Base-by-base conservation (phyloP, 2,797 vertebrate species). In the Argyrosomus regius region DNA sequence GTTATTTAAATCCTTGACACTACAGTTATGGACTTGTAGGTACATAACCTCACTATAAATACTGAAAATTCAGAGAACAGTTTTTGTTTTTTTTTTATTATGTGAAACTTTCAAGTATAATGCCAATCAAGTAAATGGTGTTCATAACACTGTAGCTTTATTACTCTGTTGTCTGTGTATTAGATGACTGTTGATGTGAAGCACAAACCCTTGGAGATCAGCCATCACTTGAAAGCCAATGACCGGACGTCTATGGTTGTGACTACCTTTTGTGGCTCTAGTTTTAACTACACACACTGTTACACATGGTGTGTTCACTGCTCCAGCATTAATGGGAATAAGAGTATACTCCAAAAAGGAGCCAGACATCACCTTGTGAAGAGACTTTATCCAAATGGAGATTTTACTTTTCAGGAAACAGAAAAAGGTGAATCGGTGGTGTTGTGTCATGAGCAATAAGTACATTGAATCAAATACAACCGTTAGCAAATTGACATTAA, bases 171-270 rank as follows among this genome's bases (percentile, higher is more conserved):
- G 86, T 94, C 62, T 89, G 88, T 92, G 85, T 91, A 86, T 92
- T 91, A 92, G 89, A 92, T 89, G 92, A 95, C 93, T 94, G 91
- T 94, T 94, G 90, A 92, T 73, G 88, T 91, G 89, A 94, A 94
- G 93, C 94, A 95, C 94, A 94, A 93, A 92, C 83, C 80, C 77
- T 89, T 89, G 91, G 92, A 94, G 87, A 93, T 91, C 81, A 93
- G 93, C 92, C 91, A 93, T 94, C 86, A 75, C 81, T 92, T 77
- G 81, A 89, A 89, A 92, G 90, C 91, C 90, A 88, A 80, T 83
- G 88, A 91, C 83, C 16, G 80, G 76, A 83, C 70, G 59, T 88
- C 83, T 89, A 63, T 82, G 77, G 78, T 87, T 72, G 84, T 80
- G 77, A 92, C 88, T 89, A 87, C 89, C 93, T 90, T 89, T 78